These are phyloP conservation scores for Augiades crinisus DNA, from an alignment of 2,888 invertebrate genomes.

Conservation along the genomic window DNA sequence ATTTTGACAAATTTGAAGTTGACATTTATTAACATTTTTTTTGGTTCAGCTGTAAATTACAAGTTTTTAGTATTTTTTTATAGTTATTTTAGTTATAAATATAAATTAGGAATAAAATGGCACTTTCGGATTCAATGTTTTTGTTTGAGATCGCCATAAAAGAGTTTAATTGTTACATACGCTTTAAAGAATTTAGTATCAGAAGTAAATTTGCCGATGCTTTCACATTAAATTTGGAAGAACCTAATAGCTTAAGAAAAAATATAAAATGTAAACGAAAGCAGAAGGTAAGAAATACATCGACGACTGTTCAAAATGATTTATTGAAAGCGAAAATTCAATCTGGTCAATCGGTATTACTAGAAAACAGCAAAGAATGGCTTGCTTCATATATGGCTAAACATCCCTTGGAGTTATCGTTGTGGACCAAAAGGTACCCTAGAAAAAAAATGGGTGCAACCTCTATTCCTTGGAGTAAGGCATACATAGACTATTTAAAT, in stretches of 20 bases:
- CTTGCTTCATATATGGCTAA: slow-evolving; percentile 52
- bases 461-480: slow-evolving; percentile 52
- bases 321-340: slow-evolving; percentile 36
- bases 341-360: slow-evolving; percentile 42
- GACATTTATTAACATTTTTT: slow-evolving; percentile 30
- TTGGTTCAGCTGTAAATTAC: slow-evolving; percentile 48
- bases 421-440: slow-evolving; percentile 45
- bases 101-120: slow-evolving; percentile 44
- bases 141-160: slow-evolving; percentile 59
- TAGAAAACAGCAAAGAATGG: slow-evolving; percentile 40
- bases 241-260: slow-evolving; percentile 39
- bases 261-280: slow-evolving; percentile 40
- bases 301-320: slow-evolving; percentile 30
- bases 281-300: slow-evolving; percentile 31
- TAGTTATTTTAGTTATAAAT: slow-evolving; percentile 28
- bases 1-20: neutral
- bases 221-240: slow-evolving; percentile 52
- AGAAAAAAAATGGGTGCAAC: slow-evolving; percentile 48
- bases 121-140: slow-evolving; percentile 62
- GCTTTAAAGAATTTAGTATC: slow-evolving; percentile 49
- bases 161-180: slow-evolving; percentile 47
- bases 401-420: slow-evolving; percentile 53
- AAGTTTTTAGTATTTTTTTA: slow-evolving; percentile 36
- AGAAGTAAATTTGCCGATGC: slow-evolving; percentile 55
- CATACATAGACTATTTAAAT: slow-evolving; percentile 49